Percentiles rank a stretch among this genome's conserved stretches.
These are phyloP conservation scores for Fissipunctia ypsillon DNA, from an alignment of 2,888 invertebrate genomes.

Conservation along the genomic window DNA sequence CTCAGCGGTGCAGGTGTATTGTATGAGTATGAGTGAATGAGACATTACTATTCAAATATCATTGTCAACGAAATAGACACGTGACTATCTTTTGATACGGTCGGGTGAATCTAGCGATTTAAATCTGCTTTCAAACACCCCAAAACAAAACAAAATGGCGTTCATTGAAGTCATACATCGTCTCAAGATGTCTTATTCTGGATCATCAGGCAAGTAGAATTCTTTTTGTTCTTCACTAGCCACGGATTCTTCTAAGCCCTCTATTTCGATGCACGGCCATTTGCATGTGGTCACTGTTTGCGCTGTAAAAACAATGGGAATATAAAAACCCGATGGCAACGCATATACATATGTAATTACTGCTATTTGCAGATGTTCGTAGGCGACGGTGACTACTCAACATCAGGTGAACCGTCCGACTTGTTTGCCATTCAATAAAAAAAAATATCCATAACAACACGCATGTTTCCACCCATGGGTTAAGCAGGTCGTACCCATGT, in stretches of 20 bases:
- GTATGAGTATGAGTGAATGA: not conserved
- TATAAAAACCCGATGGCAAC: not conserved
- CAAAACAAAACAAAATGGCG: not conserved
- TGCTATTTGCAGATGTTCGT: no score
- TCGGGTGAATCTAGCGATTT: not conserved
- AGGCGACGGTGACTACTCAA: no score
- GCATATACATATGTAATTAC: no score
- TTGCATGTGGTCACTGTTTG: constrained; percentile 67
- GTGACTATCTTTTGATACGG: not conserved
- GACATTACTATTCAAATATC: not conserved
- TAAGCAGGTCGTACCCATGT: no score
- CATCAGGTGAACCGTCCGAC: no score
- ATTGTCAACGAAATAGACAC: not conserved
- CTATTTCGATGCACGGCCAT: constrained; percentile 72
- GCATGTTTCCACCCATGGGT: no score
- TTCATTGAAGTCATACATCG: not conserved
- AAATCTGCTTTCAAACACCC: not conserved
- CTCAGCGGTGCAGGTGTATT: not conserved
- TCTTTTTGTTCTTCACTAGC: not conserved
- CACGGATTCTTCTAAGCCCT: not conserved
- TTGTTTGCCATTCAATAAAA: no score
- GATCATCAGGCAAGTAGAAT: not conserved
- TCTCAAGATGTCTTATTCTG: not conserved
- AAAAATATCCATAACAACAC: no score
- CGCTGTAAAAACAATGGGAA: constrained; percentile 62